A percentile compares a stretch with the other conserved stretches of the same genome.
These are phyloP conservation scores for Anadara kagoshimensis DNA, from an alignment of 1,140 invertebrate genomes.

Conservation along the genomic window DNA sequence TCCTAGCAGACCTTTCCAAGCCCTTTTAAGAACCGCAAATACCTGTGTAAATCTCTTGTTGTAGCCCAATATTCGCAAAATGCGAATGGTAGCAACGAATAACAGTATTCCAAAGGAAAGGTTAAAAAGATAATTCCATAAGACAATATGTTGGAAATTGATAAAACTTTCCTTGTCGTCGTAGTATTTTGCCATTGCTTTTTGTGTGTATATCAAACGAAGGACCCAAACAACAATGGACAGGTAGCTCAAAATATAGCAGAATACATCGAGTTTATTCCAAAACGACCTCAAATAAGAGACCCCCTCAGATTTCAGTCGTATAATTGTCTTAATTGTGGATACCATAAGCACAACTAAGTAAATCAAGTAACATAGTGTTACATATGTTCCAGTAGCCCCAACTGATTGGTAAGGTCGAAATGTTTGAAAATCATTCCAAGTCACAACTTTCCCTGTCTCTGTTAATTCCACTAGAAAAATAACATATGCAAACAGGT, in stretches of 20 bases:
- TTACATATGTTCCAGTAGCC: constrained; percentile 30
- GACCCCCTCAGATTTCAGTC: background rate
- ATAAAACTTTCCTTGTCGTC: constrained; percentile 36
- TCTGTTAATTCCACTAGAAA: constrained; percentile 72
- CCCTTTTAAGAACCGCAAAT: constrained; percentile 34
- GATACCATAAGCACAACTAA: constrained; percentile 22
- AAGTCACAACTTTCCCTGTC: constrained; percentile 66
- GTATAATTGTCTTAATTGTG: constrained; percentile 14
- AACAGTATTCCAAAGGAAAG: constrained; percentile 37
- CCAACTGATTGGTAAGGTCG: constrained; percentile 11
- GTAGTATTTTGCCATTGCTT: constrained; percentile 26
- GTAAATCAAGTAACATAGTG: constrained; percentile 28
- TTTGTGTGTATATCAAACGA: constrained; percentile 9
- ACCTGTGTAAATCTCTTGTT: constrained; percentile 50
- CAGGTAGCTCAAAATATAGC: constrained; percentile 1
- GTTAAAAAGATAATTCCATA: constrained; percentile 50
- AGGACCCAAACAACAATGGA: constrained; percentile 22
- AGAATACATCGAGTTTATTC: constrained; percentile 37
- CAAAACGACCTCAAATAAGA: constrained; percentile 32
- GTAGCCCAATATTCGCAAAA: constrained; percentile 51
- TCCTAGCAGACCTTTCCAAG: constrained; percentile 39
- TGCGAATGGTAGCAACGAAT: constrained; percentile 45
- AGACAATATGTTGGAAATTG: constrained; percentile 51
- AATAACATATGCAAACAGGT: constrained; percentile 50
- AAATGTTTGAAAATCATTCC: constrained; percentile 41